Base-by-base conservation (phyloP, 2,113 vertebrate genomes). In the Ceyx margarethae region DNA sequence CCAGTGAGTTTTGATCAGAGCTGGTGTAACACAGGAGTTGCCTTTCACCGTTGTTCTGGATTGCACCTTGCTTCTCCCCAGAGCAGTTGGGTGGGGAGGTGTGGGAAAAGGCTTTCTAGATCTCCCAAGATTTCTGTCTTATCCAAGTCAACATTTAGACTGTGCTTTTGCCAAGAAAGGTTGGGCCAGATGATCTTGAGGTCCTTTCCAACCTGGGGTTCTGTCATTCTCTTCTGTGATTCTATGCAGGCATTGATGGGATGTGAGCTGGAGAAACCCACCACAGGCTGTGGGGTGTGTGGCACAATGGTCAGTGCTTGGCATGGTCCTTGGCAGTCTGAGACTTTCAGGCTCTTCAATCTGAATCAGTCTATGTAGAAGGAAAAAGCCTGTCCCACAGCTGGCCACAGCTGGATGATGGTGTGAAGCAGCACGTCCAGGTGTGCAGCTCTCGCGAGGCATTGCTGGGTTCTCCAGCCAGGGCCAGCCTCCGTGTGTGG, bases 1-100 rank as follows among this genome's bases (percentile, higher is more conserved):
- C 31, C 1, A 4, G 19, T 19, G 21, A 2, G 26, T 5, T 60
- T 35, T 69, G 50, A 29, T n/a, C 3, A 12, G 13, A 3, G 4
- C 33, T 15, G 31, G 1, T 12, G 19, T 40, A 12, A 4, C 19
- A 13, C 53, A 26, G 8, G 65, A 66, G 22, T 37, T 57, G 35
- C 66, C 75, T 33, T 35, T 17, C 23, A 0, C 8, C 1, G 0
- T 10, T 2, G 10, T 22, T 54, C 37, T 11, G 29, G 71, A 40
- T n/a, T 0, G 2, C 12, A 3, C 17, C 0, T 9, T 0, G 1
- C 50, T 35, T 20, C 42, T 29, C 19, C 46, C 23, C 37, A 0
- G 0, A 46, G 58, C 67, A 1, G 0, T 3, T n/a, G 58, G 72
- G 50, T 2, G 16, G 40, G 43, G 8, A 17, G 1, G 1, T 13